Evolutionary conservation across 2,797 vertebrate genomes (phyloP), one percentile per base, ranked within the genome.

Genomic region (Acrocephalus scirpaceus): DNA sequence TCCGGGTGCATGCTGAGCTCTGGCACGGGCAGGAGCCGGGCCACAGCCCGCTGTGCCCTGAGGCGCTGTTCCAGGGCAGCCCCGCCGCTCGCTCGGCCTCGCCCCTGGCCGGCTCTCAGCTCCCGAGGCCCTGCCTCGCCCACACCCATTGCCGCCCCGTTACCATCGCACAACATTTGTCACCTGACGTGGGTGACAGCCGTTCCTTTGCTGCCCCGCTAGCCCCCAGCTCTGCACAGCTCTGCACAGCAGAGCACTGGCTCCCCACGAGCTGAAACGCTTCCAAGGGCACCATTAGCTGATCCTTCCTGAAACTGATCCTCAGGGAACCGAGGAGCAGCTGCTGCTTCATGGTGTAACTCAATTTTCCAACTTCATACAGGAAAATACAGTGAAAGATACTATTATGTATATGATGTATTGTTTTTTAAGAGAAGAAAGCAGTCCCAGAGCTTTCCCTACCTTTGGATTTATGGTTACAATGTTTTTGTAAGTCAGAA

Each of bases 221-320:
- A 47, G 3, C 5, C 4, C 17, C 5, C 54, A 25, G n/a, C n/a
- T n/a, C n/a, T 23, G 18, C 67, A 8, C 48, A 23, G 60, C 70
- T 21, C 30, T 30, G 51, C 27, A 9, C n/a, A 16, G 62, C 60
- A 9, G 42, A 16, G 40, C 61, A 0, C 23, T 7, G 40, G 18
- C 42, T 32, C n/a, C 50, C 15, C 3, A 0, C 0, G 5, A 4
- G 3, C 29, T 8, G 1, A 7, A 47, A 34, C 27, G 2, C 27
- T 16, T 7, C 21, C 45, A 3, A 7, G 40, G 44, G 14, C 18
- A 25, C 7, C 23, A 0, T 3, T 2, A 8, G 13, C 34, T 42
- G n/a, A 20, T 9, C 40, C 16, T 2, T 29, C 29, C 17, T 18
- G 18, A 22, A 11, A 9, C 4, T 5, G 40, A 34, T 11, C 10